These are phyloP conservation scores for Portevinia maculata DNA, from an alignment of 2,888 invertebrate genomes.

Conservation along the genomic window DNA sequence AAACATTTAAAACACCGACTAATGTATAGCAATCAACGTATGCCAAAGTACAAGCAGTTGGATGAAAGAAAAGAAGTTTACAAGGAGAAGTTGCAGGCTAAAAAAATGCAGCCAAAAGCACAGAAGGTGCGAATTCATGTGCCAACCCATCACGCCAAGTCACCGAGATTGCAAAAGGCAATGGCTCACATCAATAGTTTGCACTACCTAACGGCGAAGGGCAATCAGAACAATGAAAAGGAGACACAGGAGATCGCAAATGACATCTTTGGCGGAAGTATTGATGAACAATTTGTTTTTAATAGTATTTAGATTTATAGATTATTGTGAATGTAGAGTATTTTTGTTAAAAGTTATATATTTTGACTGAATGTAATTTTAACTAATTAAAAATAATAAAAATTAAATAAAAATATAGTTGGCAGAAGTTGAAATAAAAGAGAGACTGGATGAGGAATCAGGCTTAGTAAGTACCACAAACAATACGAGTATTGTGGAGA, in stretches of 20 bases:
- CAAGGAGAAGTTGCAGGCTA: slow-evolving; percentile 47
- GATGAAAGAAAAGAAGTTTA: slow-evolving; percentile 62
- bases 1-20: slow-evolving; percentile 40
- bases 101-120: neutral
- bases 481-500: too few species aligned
- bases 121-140: slow-evolving; percentile 23
- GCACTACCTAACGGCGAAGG: slow-evolving; percentile 57
- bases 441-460: too few species aligned
- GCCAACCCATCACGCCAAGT: slow-evolving; percentile 53
- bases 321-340: slow-evolving; percentile 13
- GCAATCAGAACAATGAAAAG: slow-evolving; percentile 18
- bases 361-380: slow-evolving; percentile 67
- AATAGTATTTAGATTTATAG: slow-evolving; percentile 55
- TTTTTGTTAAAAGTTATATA: slow-evolving; percentile 45
- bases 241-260: slow-evolving; percentile 39
- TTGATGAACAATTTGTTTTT: slow-evolving; percentile 52
- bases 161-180: slow-evolving; percentile 57
- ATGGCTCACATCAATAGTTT: slow-evolving; percentile 75
- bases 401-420: neutral
- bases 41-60: slow-evolving; percentile 75
- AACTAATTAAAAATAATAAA: slow-evolving; percentile 29
- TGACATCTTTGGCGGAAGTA: slow-evolving; percentile 38
- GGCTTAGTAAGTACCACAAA: too few species aligned
- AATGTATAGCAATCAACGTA: slow-evolving; percentile 46
- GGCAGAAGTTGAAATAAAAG: too few species aligned